Base-by-base conservation (phyloP, 2,113 vertebrate genomes). In the Phasianus colchicus region DNA sequence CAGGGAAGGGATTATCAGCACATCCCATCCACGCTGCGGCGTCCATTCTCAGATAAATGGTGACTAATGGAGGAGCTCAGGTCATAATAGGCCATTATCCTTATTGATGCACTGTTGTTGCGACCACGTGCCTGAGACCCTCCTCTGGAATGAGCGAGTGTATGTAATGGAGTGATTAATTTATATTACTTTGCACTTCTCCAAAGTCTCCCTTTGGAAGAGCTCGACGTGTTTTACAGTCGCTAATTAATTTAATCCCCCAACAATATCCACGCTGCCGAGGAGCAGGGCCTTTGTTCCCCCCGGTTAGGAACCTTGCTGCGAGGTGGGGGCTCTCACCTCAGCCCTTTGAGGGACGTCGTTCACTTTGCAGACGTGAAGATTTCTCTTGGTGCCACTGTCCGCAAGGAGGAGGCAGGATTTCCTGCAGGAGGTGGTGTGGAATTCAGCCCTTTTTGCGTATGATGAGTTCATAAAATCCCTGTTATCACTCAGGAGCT, bases 181-280 rank as follows among this genome's bases (percentile, higher is more conserved):
- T 94, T 86, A 73, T 91, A 84, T 91, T 90, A 93, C 74, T 95
- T 88, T 84, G 80, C 90, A 79, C 70, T 95, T 93, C 76, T 90
- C 43, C 84, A 70, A 94, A 95, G 76, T 95, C 90, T 97, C 80
- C 69, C 66, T 94, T 93, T 86, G 93, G 86, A 93, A 78, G 70
- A 88, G 54, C 66, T 92, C 57, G 38, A 66, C 38, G 24, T 81
- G 70, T 88, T 96, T 96, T 97, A 91, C 88, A 88, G 80, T 86
- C 9, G 1, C 48, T 91, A 58, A 90, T 90, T 92, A 88, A 89
- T 80, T 92, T 65, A 88, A 89, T 74, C 47, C 73, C 29, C 80
- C 54, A 72, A 78, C 66, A 79, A 11, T 90, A 67, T 84, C 69
- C 0, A 0, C 1, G 11, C 85, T 30, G 74, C 65, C n/a, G n/a